Base-by-base conservation (phyloP, 2,113 vertebrate genomes). In the Mormyrus iriodes region DNA sequence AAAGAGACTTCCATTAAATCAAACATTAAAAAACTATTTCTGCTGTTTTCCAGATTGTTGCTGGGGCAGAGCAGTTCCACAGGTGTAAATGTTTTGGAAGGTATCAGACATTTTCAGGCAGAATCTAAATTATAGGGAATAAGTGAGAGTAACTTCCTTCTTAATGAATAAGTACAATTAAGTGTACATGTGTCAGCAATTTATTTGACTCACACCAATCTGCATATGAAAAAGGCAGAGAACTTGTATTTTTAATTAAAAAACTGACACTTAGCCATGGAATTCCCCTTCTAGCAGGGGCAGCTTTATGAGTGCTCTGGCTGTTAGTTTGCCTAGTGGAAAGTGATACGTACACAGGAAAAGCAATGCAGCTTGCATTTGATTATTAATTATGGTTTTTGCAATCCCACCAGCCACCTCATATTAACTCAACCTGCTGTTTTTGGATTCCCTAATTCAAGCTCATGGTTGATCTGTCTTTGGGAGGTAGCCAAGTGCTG, bases 321-420 rank as follows among this genome's bases (percentile, higher is more conserved):
- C 3, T 73, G 79, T 31, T n/a, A 39, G 61, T 39, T 49, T 90
- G 87, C 39, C 87, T 42, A 55, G 55, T 76, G 17, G 15, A 52
- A 24, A n/a, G 49, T 85, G 84, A 89, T 69, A 48, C 88, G 79
- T 89, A 89, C 88, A 89, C 88, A 89, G 53, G 86, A 86, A 83
- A 87, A 76, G 83, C 85, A 65, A 90, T 90, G 89, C 79, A 69
- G 79, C 31, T 46, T 49, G 48, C 46, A 79, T 83, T 89, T 89
- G 27, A 86, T 73, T 61, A 86, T 88, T 79, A 89, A 89, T 90
- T 89, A 91, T 48, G 86, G 76, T 82, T 89, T 87, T 88, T 39
- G 46, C 91, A 51, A 42, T 52, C 46, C 73, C 27, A 21, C 76
- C 27, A 52, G 58, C 6, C 85, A 3, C 44, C 52, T 55, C 52